A percentile compares a stretch with the other conserved stretches of the same genome.
These are phyloP conservation scores for Syritta pipiens DNA, from an alignment of 2,888 invertebrate species.

Conservation along the genomic window DNA sequence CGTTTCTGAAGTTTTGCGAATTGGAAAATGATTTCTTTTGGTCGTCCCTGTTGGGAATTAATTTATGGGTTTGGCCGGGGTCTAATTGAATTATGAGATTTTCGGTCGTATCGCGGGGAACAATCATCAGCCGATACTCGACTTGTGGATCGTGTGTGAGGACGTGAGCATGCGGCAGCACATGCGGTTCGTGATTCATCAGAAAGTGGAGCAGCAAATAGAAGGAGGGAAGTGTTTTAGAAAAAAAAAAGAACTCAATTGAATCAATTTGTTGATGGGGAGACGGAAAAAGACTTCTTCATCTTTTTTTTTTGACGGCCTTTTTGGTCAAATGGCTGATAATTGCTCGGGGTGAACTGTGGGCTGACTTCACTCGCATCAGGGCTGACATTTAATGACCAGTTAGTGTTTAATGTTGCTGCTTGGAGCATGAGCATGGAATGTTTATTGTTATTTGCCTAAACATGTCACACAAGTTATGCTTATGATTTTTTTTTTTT, in stretches of 20 bases:
- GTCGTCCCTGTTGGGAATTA: conserved; percentile 37
- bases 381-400: conserved; percentile 10
- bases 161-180: not conserved
- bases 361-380: conserved; percentile 25
- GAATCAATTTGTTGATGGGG: not conserved
- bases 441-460: conserved; percentile 16
- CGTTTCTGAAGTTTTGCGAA: not conserved
- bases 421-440: not conserved
- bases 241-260: too few species aligned
- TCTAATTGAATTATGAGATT: conserved; percentile 68
- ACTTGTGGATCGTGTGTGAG: not conserved
- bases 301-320: not conserved
- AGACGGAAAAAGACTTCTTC: too few species aligned
- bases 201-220: not conserved
- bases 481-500: not conserved
- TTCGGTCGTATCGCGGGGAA: conserved; percentile 48
- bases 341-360: conserved; percentile 20
- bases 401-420: conserved; percentile 1
- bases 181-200: conserved; percentile 6
- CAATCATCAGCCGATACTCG: conserved; percentile 31
- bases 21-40: not conserved
- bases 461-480: conserved; percentile 17
- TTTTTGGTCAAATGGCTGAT: conserved; percentile 33
- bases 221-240: not conserved
- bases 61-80: conserved; percentile 61